Conservation (phyloP, 2,797 vertebrate species). For the Decapterus maruadsi region DNA sequence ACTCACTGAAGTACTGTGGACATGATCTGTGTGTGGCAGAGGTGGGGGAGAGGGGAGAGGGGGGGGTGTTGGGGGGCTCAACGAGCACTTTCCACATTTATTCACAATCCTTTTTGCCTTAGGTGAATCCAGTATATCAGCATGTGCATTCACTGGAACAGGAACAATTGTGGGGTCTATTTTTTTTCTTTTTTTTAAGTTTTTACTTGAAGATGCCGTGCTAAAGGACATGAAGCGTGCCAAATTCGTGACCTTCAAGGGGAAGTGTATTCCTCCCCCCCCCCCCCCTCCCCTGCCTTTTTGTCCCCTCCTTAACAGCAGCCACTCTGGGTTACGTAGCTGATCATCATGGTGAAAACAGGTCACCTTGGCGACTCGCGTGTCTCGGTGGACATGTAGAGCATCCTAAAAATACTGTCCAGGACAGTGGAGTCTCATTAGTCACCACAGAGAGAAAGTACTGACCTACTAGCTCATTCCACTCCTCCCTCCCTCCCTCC, state of each 20-base stretch:
- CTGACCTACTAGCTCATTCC: conserved; percentile 72
- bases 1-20: conserved; percentile 55
- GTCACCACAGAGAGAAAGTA: conserved; percentile 74
- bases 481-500: conserved; percentile 8
- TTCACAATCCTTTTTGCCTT: conserved; percentile 79
- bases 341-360: conserved; percentile 75
- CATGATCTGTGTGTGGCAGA: conserved; percentile 35
- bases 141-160: conserved; percentile 73
- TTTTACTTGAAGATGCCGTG: conserved; percentile 70
- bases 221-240: conserved; percentile 77
- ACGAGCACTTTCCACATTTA: conserved; percentile 69
- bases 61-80: conserved; percentile 41
- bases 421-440: conserved; percentile 78
- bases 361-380: conserved; percentile 82
- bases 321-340: conserved; percentile 69
- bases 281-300: conserved; percentile 11
- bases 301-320: conserved; percentile 54
- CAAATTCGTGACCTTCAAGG: conserved; percentile 74
- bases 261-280: conserved; percentile 27
- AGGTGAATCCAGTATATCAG: conserved; percentile 74
- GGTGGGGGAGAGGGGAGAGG: background rate
- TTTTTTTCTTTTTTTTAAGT: conserved; percentile 3
- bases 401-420: conserved; percentile 85
- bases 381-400: conserved; percentile 75
- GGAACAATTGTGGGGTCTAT: conserved; percentile 32